Evolutionary conservation across 2,113 vertebrate genomes (phyloP).

Genomic region (Coregonus clupeaformis): DNA sequence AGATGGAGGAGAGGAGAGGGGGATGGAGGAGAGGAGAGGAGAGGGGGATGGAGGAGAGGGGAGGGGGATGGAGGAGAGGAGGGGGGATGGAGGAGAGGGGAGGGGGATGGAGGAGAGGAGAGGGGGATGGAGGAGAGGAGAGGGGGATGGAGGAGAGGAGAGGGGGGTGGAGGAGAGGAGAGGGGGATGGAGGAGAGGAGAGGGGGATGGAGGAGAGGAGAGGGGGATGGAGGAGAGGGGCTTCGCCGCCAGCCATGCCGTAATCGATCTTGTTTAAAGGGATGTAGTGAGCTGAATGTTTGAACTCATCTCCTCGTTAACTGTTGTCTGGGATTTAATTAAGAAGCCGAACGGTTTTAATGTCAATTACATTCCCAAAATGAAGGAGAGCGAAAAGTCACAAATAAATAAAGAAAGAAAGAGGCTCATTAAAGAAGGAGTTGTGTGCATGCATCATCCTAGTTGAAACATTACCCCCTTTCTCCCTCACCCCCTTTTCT

Average conservation of each 20-base stretch:
- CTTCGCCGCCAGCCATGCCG: constrained; percentile 48
- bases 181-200: too few relatives aligned
- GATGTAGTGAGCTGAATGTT: constrained; percentile 65
- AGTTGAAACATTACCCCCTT: constrained; percentile 30
- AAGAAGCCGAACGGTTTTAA: constrained; percentile 63
- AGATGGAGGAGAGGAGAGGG: too few relatives aligned
- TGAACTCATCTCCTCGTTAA: constrained; percentile 66
- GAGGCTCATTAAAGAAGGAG: constrained; percentile 56
- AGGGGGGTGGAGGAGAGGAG: not conserved
- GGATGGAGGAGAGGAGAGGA: not conserved
- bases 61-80: too few relatives aligned
- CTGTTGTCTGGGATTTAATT: constrained; percentile 71
- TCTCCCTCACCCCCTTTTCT: constrained; percentile 20
- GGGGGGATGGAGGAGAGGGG: too few relatives aligned
- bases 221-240: too few relatives aligned
- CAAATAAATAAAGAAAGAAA: constrained; percentile 33
- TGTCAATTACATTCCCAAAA: constrained; percentile 61
- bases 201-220: not conserved
- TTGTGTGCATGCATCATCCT: constrained; percentile 59
- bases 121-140: too few relatives aligned
- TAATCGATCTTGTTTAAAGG: constrained; percentile 71
- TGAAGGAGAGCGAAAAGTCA: constrained; percentile 26
- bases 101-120: not conserved
- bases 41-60: too few relatives aligned
- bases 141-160: too few relatives aligned